A percentile compares a stretch with the other conserved stretches of the same genome.
Evolutionary conservation across 1,140 invertebrate species (phyloP).

Genomic region (Tetraneura akinire): DNA sequence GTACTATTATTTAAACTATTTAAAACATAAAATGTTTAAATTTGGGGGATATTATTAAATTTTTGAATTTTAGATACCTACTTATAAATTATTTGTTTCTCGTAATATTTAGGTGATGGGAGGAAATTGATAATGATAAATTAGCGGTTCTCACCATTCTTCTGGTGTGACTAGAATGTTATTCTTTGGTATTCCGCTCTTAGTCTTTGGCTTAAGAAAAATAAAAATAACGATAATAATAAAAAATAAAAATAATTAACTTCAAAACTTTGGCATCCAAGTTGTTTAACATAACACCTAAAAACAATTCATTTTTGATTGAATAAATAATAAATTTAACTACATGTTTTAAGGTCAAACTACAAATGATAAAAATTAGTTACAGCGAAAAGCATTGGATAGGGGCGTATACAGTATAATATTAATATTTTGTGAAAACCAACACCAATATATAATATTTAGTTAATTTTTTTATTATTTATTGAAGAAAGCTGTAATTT

Average conservation of each 20-base stretch:
- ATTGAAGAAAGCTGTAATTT: conserved; percentile 6
- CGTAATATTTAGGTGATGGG: background rate
- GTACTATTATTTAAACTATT: background rate
- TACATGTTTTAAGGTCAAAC: conserved; percentile 31
- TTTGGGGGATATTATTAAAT: too few relatives aligned
- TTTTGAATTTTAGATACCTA: too few relatives aligned
- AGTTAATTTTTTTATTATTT: conserved; percentile 36
- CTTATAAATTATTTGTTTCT: too few relatives aligned
- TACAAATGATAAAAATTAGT: conserved; percentile 45
- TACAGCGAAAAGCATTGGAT: conserved; percentile 33
- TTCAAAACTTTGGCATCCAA: conserved; percentile 47
- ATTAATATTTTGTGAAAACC: conserved; percentile 47
- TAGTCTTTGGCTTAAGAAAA: conserved; percentile 43
- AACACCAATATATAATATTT: conserved; percentile 42
- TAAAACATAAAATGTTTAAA: too few relatives aligned
- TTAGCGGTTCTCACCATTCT: conserved; percentile 42
- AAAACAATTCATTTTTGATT: conserved; percentile 48
- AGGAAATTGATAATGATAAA: conserved; percentile 19
- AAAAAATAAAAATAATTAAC: conserved; percentile 31
- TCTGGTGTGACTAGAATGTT: conserved; percentile 48
- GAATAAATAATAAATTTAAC: conserved; percentile 42
- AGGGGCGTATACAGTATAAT: conserved; percentile 2
- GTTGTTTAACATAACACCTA: conserved; percentile 45
- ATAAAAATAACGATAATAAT: too few relatives aligned
- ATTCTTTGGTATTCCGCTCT: conserved; percentile 49